Conservation (phyloP, 1,140 invertebrate genomes). For the Asobara japonica region DNA sequence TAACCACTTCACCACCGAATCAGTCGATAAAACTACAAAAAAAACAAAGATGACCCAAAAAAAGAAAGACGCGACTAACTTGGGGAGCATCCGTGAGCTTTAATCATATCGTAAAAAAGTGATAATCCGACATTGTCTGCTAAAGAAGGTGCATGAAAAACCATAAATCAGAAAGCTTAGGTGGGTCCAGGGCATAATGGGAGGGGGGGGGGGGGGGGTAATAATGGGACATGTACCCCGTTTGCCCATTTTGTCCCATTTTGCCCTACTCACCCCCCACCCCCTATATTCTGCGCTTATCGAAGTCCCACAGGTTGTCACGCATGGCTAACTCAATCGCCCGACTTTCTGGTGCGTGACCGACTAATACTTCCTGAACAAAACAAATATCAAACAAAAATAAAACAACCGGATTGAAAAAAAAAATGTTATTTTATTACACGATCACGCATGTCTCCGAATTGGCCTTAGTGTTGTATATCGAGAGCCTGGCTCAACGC, state of each 20-base stretch:
- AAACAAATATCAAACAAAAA: not conserved
- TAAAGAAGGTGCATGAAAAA: constrained; percentile 28
- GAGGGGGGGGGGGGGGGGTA: no score
- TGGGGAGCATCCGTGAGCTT: constrained; percentile 36
- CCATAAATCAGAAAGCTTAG: not conserved
- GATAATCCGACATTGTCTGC: constrained; percentile 13
- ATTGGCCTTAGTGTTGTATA: constrained; percentile 27
- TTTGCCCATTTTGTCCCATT: no score
- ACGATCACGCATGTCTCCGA: constrained; percentile 40
- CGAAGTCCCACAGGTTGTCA: not conserved
- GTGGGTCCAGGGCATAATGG: no score
- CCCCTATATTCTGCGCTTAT: no score
- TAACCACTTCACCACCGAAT: not conserved
- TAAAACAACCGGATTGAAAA: not conserved
- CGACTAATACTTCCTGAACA: not conserved
- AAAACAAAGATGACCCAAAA: not conserved
- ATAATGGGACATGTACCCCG: no score
- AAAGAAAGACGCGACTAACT: constrained; percentile 15
- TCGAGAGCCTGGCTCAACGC: not conserved
- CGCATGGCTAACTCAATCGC: not conserved
- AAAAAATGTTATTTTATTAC: constrained; percentile 52
- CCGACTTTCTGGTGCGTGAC: not conserved
- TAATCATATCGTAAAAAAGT: constrained; percentile 35
- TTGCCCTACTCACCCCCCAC: no score
- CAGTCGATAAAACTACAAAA: not conserved